Percentiles rank a stretch among this genome's conserved stretches.
These are phyloP conservation scores for Carassius carassius DNA, from an alignment of 2,113 vertebrate genomes.

Conservation along the genomic window DNA sequence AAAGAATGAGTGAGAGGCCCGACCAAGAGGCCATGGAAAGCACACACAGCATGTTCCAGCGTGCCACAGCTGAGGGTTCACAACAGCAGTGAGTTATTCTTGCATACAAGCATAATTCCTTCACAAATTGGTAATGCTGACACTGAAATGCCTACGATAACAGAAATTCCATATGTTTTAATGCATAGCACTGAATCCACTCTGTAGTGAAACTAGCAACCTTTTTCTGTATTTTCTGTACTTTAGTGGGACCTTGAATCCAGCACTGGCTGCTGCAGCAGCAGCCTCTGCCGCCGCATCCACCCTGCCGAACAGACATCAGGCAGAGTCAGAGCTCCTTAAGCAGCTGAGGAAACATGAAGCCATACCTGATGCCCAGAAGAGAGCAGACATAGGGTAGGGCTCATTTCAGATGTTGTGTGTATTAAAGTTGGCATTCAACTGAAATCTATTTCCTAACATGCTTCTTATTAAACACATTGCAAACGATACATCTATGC, in stretches of 20 bases:
- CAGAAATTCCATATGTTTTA: background rate
- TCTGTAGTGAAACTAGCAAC: background rate
- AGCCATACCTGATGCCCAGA: constrained; percentile 72
- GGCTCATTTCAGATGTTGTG: constrained; percentile 34
- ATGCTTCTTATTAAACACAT: background rate
- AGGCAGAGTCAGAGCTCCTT: constrained; percentile 84
- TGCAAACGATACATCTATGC: background rate
- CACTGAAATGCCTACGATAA: background rate
- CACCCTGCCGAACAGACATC: constrained; percentile 76
- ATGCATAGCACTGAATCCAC: background rate
- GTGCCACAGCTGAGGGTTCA: constrained; percentile 58
- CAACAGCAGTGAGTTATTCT: constrained; percentile 72
- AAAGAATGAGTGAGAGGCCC: constrained; percentile 50
- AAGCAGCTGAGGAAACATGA: constrained; percentile 81
- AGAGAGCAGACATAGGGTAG: constrained; percentile 77
- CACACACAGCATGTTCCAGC: constrained; percentile 66
- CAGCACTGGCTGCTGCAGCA: constrained; percentile 80
- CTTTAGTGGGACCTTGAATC: constrained; percentile 69
- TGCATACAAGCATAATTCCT: background rate
- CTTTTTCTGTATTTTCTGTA: constrained; percentile 46
- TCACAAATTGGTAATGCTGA: background rate
- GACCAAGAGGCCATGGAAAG: constrained; percentile 53
- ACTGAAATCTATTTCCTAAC: background rate
- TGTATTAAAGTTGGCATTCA: background rate
- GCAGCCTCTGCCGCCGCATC: constrained; percentile 85